phyloP scores from a whole-genome alignment of 2,888 invertebrate genomes.

The Apodemia duryi region DNA sequence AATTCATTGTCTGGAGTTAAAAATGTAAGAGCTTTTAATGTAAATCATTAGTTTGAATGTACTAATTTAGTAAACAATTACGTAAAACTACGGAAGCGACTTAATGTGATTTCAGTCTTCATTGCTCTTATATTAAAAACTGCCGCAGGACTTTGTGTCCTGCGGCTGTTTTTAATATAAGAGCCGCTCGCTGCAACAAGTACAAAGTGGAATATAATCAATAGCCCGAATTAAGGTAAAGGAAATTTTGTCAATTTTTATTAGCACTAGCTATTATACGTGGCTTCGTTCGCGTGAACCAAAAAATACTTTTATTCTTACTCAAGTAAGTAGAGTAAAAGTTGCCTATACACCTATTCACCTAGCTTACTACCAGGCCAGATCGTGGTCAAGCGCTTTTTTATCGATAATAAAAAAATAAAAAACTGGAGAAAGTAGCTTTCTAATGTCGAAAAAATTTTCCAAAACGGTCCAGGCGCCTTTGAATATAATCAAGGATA shows the following conservation, averaged over 20 bases:
- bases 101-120: constrained; percentile 61
- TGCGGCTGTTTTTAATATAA: constrained; percentile 50
- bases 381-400: too few relatives aligned
- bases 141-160: constrained; percentile 40
- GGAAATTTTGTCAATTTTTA: constrained; percentile 17
- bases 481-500: too few relatives aligned
- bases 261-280: constrained; percentile 12
- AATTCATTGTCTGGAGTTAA: background rate
- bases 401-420: too few relatives aligned
- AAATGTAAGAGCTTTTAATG: background rate
- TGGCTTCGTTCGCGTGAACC: constrained; percentile 18
- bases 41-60: constrained; percentile 52
- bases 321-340: background rate
- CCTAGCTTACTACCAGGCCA: too few relatives aligned
- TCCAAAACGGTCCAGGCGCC: too few relatives aligned
- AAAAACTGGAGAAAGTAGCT: too few relatives aligned
- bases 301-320: background rate
- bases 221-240: background rate
- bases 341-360: too few relatives aligned
- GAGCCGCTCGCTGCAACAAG: constrained; percentile 30
- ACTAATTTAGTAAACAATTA: constrained; percentile 62
- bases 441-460: too few relatives aligned
- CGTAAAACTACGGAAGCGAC: constrained; percentile 58
- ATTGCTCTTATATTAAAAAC: constrained; percentile 41
- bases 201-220: background rate